phyloP scores from a whole-genome alignment of 2,113 vertebrate genomes.

The Eclectus roratus region DNA sequence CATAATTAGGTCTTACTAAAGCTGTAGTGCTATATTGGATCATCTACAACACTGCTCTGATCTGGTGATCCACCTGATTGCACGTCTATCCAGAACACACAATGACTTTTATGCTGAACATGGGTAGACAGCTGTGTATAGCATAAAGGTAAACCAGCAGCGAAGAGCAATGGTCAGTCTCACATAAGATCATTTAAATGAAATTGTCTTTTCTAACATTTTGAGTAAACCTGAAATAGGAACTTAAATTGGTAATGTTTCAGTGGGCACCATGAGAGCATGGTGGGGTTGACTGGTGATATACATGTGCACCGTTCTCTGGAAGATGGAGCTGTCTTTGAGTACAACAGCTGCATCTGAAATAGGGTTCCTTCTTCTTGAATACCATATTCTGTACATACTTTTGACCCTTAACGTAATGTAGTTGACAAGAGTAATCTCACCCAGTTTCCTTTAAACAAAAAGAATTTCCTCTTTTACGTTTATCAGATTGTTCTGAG shows the following conservation, averaged over 20 bases:
- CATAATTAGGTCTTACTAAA: background rate
- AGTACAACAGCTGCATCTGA: background rate
- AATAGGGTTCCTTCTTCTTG: background rate
- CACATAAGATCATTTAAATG: background rate
- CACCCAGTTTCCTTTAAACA: background rate
- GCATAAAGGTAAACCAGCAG: background rate
- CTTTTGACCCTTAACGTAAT: background rate
- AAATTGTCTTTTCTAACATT: background rate
- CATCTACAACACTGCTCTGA: background rate
- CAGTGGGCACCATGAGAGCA: background rate
- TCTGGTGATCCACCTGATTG: background rate
- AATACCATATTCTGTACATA: background rate
- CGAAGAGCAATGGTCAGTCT: background rate
- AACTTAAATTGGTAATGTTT: rapidly evolving
- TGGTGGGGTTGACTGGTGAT: background rate
- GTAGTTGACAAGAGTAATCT: background rate
- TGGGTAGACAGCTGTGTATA: background rate
- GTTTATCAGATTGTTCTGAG: background rate
- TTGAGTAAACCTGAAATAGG: background rate
- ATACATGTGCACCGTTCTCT: background rate
- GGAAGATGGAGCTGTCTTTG: background rate
- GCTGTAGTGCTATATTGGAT: background rate
- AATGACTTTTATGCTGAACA: background rate
- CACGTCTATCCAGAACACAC: background rate
- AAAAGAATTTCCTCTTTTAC: background rate